Conservation (phyloP, 1,140 invertebrate species). For the Tenebrio molitor region DNA sequence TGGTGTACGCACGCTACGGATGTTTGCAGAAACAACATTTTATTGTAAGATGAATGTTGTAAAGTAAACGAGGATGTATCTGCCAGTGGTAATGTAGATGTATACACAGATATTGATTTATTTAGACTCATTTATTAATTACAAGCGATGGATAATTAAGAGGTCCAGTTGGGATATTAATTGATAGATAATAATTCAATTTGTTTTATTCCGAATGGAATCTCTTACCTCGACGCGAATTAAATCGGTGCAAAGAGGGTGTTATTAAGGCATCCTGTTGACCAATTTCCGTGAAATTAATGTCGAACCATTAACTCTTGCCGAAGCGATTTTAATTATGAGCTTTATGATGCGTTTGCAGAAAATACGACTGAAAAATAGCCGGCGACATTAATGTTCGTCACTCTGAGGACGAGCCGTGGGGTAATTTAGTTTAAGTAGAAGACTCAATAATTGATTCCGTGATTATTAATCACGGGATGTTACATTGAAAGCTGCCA, state of each 20-base stretch:
- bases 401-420: conserved; percentile 5
- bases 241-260: conserved; percentile 7
- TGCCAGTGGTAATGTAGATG: too few relatives aligned
- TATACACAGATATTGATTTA: too few relatives aligned
- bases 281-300: conserved; percentile 34
- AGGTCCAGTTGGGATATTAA: too few relatives aligned
- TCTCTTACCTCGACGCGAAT: too few relatives aligned
- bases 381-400: conserved; percentile 26
- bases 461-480: conserved; percentile 32
- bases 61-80: too few relatives aligned
- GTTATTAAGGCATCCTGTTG: conserved; percentile 37
- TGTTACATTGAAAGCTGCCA: conserved; percentile 34
- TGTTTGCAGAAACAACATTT: too few relatives aligned
- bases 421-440: conserved; percentile 33
- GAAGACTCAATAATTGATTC: conserved; percentile 39
- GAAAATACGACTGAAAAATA: conserved; percentile 35
- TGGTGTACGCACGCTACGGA: too few relatives aligned
- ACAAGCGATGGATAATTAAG: too few relatives aligned
- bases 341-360: conserved; percentile 40
- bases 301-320: conserved; percentile 21
- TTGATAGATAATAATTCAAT: too few relatives aligned
- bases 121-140: too few relatives aligned
- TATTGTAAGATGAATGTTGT: too few relatives aligned
- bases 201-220: too few relatives aligned
- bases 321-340: conserved; percentile 38